phyloP scores from a whole-genome alignment of 2,797 vertebrate species.

The Intellagama lesueurii region DNA sequence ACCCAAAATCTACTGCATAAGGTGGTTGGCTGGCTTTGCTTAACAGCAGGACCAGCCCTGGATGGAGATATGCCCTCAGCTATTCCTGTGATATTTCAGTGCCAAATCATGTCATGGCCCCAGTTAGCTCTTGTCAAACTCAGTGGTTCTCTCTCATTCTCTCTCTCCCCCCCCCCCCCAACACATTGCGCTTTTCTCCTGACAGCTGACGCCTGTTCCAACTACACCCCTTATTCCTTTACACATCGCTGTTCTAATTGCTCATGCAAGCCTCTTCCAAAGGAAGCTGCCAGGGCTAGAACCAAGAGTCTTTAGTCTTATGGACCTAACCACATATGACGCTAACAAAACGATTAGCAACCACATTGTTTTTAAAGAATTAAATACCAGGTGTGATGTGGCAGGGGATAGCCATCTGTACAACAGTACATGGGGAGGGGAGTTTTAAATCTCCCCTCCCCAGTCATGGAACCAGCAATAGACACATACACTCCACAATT shows the following conservation, averaged over 20 bases:
- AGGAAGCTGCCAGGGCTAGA: slow-evolving; percentile 1
- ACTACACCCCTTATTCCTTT: background rate
- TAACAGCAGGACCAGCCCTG: background rate
- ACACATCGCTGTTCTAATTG: background rate
- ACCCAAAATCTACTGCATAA: no score
- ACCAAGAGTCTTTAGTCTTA: background rate
- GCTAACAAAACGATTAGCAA: background rate
- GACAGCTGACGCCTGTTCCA: background rate
- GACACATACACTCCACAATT: background rate
- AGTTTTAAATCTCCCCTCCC: background rate
- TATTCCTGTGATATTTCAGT: background rate
- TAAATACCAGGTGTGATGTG: background rate
- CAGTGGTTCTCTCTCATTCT: no score
- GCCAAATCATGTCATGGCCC: background rate
- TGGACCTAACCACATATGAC: background rate
- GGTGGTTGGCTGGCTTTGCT: background rate
- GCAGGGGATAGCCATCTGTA: background rate
- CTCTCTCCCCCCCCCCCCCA: background rate
- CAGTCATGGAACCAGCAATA: background rate
- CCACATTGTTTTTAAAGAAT: background rate
- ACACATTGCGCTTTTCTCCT: background rate
- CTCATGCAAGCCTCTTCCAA: background rate
- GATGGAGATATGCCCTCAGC: background rate
- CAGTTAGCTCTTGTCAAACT: background rate
- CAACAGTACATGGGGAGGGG: background rate